Evolutionary conservation across 2,888 invertebrate genomes (phyloP), one percentile per base, ranked within the genome.

Genomic region (Polydrusus tereticollis): DNA sequence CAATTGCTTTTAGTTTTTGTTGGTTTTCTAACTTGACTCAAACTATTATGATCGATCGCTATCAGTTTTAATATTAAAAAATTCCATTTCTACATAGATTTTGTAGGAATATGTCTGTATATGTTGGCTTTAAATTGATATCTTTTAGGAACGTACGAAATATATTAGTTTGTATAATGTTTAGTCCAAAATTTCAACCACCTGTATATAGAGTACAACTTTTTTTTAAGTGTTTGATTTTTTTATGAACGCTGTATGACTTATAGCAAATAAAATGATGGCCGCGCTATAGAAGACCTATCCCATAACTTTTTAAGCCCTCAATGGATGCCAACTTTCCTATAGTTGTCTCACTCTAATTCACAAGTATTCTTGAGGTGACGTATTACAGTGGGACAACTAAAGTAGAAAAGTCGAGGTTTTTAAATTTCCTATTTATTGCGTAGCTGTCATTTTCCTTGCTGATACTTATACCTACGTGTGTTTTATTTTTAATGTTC

Each of bases 181-280:
- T 47, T 26, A 52, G 52, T 14, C 29, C 3, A 47, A 55, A 29
- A 55, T 2, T 16, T 29, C 14, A 55, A 55, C 10, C 52, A 55
- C 52, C 52, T 55, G 52, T 55, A 55, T 55, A 55, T 55, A 55
- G 52, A 55, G 52, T 55, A 55, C 52, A 55, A 55, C 16, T 29
- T 55, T 55, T 50, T 52, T 29, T 47, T 47, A 47, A 47, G 21
- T 21, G 21, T 47, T 47, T 4, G n/a, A 7, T n/a, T n/a, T n/a
- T n/a, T n/a, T n/a, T 7, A 26, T 5, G 26, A 5, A 7, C 26
- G 26, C 7, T 26, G 7, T 26, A 5, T 26, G 26, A 26, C 7
- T 26, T 26, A 26, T 5, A 7, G 26, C 7, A 26, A 5, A 26
- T 26, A 26, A 26, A n/a, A n/a, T n/a, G n/a, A n/a, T n/a, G n/a